phyloP scores from a whole-genome alignment of 2,797 vertebrate genomes.

The Sarcophilus harrisii region DNA sequence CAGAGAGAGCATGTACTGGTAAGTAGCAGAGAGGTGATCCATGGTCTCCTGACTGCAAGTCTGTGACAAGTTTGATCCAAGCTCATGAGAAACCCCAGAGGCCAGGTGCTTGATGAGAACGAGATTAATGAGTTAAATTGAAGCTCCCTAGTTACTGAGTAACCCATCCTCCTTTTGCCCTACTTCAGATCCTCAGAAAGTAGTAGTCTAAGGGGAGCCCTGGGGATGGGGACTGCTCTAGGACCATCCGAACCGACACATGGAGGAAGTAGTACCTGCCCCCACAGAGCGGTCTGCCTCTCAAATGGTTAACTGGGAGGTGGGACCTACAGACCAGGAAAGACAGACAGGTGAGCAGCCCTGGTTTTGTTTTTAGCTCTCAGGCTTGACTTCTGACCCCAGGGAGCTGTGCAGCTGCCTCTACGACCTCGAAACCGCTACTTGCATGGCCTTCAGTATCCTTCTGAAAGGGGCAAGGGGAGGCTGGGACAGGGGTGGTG shows the following conservation, averaged over 20 bases:
- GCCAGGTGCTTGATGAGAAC: neutral
- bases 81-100: neutral
- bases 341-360: constrained; percentile 10
- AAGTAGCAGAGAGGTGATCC: neutral
- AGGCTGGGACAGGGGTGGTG: neutral
- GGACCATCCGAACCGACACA: neutral
- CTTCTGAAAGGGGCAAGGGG: constrained; percentile 68
- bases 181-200: neutral
- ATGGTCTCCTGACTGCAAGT: neutral
- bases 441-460: constrained; percentile 97
- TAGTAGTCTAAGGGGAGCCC: neutral
- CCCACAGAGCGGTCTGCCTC: neutral
- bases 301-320: neutral
- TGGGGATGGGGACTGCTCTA: neutral
- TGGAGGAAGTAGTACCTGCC: neutral
- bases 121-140: neutral
- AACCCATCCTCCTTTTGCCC: neutral
- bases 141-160: neutral
- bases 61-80: neutral
- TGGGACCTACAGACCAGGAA: neutral
- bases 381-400: constrained; percentile 96
- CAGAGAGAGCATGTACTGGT: neutral
- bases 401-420: constrained; percentile 96
- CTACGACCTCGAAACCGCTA: constrained; percentile 95
- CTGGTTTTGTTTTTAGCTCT: constrained; percentile 86